Evolutionary conservation across 2,797 vertebrate species (phyloP).

Genomic region (Taenioides sp.): DNA sequence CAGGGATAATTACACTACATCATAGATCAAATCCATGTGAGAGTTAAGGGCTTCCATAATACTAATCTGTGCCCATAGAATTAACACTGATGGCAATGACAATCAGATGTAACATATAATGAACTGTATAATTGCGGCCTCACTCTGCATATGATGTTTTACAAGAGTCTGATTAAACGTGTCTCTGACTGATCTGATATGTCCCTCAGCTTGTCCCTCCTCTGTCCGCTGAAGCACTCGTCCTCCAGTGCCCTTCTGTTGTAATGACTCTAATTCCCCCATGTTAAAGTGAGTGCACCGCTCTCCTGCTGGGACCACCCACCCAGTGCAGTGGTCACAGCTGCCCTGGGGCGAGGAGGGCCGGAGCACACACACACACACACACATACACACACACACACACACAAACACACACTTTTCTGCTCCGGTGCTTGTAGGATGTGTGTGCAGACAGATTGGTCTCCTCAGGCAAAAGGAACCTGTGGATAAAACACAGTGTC

Average conservation of each 20-base stretch:
- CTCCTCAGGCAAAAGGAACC: slow-evolving; percentile 69
- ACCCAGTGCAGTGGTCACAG: slow-evolving; percentile 77
- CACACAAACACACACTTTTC: slow-evolving; percentile 41
- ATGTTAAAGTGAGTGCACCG: slow-evolving; percentile 87
- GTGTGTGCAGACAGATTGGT: slow-evolving; percentile 66
- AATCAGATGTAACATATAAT: neutral
- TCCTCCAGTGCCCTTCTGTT: slow-evolving; percentile 80
- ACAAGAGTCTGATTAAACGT: neutral
- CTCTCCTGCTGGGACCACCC: slow-evolving; percentile 79
- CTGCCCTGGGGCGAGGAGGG: slow-evolving; percentile 68
- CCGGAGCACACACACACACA: slow-evolving; percentile 37
- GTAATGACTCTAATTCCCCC: slow-evolving; percentile 86
- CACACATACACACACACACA: slow-evolving; percentile 48
- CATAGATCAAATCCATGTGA: neutral
- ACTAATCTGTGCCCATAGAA: neutral
- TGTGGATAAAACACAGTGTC: slow-evolving; percentile 66
- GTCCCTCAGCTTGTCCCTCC: slow-evolving; percentile 34
- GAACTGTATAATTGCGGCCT: neutral
- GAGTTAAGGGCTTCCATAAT: neutral
- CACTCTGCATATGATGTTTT: neutral
- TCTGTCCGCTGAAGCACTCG: slow-evolving; percentile 65
- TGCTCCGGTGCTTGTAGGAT: slow-evolving; percentile 56
- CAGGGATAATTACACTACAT: neutral
- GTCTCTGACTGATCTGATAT: slow-evolving; percentile 26
- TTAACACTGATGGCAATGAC: neutral